These are phyloP conservation scores for Zeuzera pyrina DNA, from an alignment of 2,888 invertebrate species.

Conservation along the genomic window DNA sequence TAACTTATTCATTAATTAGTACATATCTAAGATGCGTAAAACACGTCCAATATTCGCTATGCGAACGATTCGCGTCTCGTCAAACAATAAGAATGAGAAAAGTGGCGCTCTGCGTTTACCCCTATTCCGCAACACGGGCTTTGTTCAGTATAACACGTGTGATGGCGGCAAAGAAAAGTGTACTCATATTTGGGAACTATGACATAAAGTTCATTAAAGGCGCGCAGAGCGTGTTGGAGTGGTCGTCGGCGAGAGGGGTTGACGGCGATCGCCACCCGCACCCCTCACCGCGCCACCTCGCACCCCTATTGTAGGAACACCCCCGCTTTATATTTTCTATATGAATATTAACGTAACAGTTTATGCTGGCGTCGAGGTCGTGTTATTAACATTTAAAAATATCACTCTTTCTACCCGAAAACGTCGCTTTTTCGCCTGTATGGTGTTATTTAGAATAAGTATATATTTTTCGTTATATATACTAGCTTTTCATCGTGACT, in stretches of 20 bases:
- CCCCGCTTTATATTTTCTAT: constrained; percentile 54
- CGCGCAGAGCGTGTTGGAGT: constrained; percentile 65
- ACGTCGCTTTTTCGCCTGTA: too few relatives aligned
- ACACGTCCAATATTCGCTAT: constrained; percentile 22
- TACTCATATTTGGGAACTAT: constrained; percentile 63
- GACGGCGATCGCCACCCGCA: constrained; percentile 26
- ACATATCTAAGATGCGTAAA: too few relatives aligned
- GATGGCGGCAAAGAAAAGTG: constrained; percentile 66
- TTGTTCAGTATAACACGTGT: constrained; percentile 58
- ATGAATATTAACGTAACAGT: constrained; percentile 49
- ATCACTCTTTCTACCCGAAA: too few relatives aligned
- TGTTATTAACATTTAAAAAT: too few relatives aligned
- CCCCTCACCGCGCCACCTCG: constrained; percentile 17
- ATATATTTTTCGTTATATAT: too few relatives aligned
- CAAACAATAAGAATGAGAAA: constrained; percentile 49
- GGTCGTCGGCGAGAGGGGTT: constrained; percentile 47
- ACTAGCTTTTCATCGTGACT: too few relatives aligned
- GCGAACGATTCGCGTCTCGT: constrained; percentile 26
- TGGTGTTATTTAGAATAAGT: too few relatives aligned
- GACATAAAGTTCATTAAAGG: constrained; percentile 72
- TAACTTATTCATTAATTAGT: constrained; percentile 8
- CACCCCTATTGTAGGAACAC: constrained; percentile 14
- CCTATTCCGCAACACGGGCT: constrained; percentile 50
- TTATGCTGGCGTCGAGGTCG: too few relatives aligned
- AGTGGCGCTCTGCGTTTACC: constrained; percentile 47